A percentile compares a stretch with the other conserved stretches of the same genome.
Evolutionary conservation across 2,888 invertebrate species (phyloP).

Genomic region (Drosophila acutilabella): DNA sequence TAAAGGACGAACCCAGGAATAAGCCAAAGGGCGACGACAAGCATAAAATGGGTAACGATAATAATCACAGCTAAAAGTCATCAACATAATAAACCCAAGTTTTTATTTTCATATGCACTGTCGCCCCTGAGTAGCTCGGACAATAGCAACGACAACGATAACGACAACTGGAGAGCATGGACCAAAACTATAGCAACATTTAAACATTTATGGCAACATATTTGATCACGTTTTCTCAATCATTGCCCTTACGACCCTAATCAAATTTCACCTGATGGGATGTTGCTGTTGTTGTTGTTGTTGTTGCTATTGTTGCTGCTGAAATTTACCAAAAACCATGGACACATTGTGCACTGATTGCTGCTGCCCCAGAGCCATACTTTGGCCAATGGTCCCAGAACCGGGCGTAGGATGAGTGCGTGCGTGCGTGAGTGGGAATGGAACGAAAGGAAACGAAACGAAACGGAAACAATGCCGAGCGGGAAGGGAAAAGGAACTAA

Average conservation of each 20-base stretch:
- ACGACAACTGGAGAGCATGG: constrained; percentile 10
- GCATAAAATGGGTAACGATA: constrained; percentile 63
- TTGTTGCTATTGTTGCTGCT: constrained; percentile 17
- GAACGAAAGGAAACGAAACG: background rate
- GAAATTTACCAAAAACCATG: constrained; percentile 73
- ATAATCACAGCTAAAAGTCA: constrained; percentile 77
- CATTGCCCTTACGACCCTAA: constrained; percentile 83
- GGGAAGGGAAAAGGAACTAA: background rate
- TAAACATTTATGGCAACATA: constrained; percentile 80
- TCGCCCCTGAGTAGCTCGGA: constrained; percentile 33
- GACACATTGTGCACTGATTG: constrained; percentile 79
- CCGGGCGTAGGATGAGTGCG: constrained; percentile 46
- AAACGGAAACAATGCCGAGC: background rate
- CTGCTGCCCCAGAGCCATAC: constrained; percentile 48
- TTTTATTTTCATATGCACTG: constrained; percentile 64
- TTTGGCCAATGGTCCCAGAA: constrained; percentile 25
- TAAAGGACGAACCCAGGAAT: background rate
- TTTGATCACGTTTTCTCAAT: constrained; percentile 83
- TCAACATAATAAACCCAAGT: constrained; percentile 77
- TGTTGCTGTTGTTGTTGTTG: constrained; percentile 17
- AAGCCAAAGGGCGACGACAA: constrained; percentile 51
- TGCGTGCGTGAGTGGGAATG: constrained; percentile 47
- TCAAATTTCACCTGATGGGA: constrained; percentile 84
- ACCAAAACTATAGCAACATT: constrained; percentile 70
- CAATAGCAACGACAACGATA: constrained; percentile 46